Evolutionary conservation across 2,888 invertebrate species (phyloP), one percentile per base, ranked within the genome.

Genomic region (Lumbricus terrestris): DNA sequence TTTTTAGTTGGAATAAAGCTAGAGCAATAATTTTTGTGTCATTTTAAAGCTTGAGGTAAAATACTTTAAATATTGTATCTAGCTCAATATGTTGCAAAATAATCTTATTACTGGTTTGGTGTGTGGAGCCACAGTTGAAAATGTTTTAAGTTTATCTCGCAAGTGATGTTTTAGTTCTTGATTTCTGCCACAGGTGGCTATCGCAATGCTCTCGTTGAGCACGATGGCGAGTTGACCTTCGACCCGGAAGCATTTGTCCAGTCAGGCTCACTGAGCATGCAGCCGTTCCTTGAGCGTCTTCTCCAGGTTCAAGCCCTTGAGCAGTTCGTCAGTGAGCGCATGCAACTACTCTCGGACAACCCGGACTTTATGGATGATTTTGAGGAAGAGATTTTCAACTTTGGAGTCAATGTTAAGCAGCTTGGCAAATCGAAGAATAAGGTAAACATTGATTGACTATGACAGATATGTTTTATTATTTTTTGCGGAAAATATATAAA

Each of bases 341-440:
- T 99, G 92, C 97, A 97, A 93, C 97, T 98, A 96, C 96, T 98
- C 92, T 98, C 98, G 95, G 97, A 97, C n/a, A 98, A 98, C 0
- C 96, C 97, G 91, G 98, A 98, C 0, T 98, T 98, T 94, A 97
- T 97, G n/a, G 99, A 99, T 95, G 98, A 98, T 94, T 99, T 99
- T 95, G 99, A 99, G 95, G 96, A 97, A 94, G 98, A 99, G 95
- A 35, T 85, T 85, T 5, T n/a, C n/a, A n/a, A 69, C 29, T 69
- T n/a, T 29, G 54, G 54, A 54, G 54, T 54, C 69, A 69, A n/a
- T 11, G 69, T n/a, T 29, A 69, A 85, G 29, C 34, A 85, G 85
- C 85, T 35, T 4, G 35, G 35, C 85, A 85, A 85, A 85, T 34
- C 35, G 13, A 85, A 85, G 23, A 35, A 85, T 35, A 85, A 85